Percentiles rank a stretch among this genome's conserved stretches.
Evolutionary conservation across 2,113 vertebrate genomes (phyloP).

Genomic region (Psammodynastes pulverulentus): DNA sequence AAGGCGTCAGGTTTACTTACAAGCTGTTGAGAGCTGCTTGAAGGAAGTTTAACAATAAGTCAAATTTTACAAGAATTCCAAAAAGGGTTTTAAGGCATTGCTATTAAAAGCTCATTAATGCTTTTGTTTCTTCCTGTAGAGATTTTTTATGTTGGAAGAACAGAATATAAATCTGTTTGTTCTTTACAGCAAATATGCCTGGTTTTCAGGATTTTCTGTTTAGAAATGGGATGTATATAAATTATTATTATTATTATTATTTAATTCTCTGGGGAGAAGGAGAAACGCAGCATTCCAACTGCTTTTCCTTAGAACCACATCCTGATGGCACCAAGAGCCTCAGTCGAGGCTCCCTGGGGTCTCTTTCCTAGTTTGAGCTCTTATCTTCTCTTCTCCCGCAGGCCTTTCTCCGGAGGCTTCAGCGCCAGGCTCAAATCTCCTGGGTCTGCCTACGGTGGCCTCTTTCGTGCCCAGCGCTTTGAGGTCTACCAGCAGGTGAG

Average conservation of each 20-base stretch:
- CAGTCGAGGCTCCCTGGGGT: fast-evolving
- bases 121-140: neutral
- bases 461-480: constrained; percentile 58
- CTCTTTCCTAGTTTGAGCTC: neutral
- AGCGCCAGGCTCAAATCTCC: constrained; percentile 58
- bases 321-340: neutral
- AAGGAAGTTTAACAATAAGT: neutral
- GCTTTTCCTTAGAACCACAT: neutral
- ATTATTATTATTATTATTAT: too few species aligned
- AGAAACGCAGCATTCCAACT: neutral
- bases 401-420: constrained; percentile 49
- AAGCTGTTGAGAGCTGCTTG: neutral
- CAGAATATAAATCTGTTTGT: neutral
- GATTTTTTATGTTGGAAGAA: too few species aligned
- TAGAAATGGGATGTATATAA: too few species aligned
- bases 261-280: neutral
- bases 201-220: neutral
- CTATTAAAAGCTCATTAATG: neutral
- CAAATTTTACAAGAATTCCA: neutral
- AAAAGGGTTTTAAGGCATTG: neutral
- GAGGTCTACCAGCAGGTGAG: constrained; percentile 65
- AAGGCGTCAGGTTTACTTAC: neutral
- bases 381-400: neutral
- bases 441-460: constrained; percentile 52
- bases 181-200: neutral